Evolutionary conservation across 2,797 vertebrate genomes (phyloP).

Genomic region (Vespertilio murinus): DNA sequence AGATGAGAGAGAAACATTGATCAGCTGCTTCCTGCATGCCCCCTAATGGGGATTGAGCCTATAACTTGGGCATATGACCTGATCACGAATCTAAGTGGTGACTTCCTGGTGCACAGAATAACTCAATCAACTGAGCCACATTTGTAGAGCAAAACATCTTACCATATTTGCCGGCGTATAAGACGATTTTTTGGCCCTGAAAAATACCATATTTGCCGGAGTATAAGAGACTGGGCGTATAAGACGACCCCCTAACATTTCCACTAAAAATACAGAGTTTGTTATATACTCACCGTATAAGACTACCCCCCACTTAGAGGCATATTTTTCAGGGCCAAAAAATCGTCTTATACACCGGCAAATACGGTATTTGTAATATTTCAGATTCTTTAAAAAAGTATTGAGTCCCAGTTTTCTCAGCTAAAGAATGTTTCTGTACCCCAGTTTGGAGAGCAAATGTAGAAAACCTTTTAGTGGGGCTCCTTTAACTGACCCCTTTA

Average conservation of each 20-base stretch:
- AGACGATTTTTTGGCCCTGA: too few species aligned
- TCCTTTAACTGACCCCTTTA: slow-evolving; percentile 52
- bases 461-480: neutral
- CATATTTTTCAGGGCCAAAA: too few species aligned
- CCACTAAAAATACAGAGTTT: too few species aligned
- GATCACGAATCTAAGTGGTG: neutral
- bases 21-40: neutral
- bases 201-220: too few species aligned
- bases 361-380: slow-evolving; percentile 51
- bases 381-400: neutral
- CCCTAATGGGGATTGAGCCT: neutral
- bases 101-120: neutral
- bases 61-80: neutral
- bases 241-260: too few species aligned
- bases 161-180: too few species aligned
- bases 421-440: neutral
- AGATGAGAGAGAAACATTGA: neutral
- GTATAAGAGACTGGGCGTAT: too few species aligned
- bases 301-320: too few species aligned
- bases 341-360: too few species aligned
- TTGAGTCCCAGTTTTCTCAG: neutral
- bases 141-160: neutral
- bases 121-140: neutral
- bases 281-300: too few species aligned
- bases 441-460: neutral